Evolutionary conservation across 2,888 invertebrate genomes (phyloP), one percentile per base, ranked within the genome.

Genomic region (Cactoblastis cactorum): DNA sequence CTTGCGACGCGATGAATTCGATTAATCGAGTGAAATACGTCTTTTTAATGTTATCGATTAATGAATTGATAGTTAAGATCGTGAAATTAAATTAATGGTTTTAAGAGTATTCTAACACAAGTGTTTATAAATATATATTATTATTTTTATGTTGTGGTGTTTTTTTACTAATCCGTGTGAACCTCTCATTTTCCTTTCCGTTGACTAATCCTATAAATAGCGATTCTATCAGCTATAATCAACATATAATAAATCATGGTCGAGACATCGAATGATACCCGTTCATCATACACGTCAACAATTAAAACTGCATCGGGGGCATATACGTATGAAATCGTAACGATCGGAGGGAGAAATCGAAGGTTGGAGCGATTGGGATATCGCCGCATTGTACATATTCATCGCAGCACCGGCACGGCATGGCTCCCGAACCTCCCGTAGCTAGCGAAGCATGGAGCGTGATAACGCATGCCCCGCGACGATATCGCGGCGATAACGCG

Each of bases 51-150:
- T 83, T 85, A 78, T 86, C 81, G 82, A 83, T 83, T 84, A 77
- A 82, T 83, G 70, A 80, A 84, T 80, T 80, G 80, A 79, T 85
- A 83, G 84, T 79, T 87, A 87, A 86, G 88, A 84, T 81, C 83
- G 85, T 86, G 85, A 86, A 79, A 85, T 80, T 86, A 82, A 89
- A 86, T 87, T 87, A 85, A 89, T 88, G 83, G 85, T 81, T 87
- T 83, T 87, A 86, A 86, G 86, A 87, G 83, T 88, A 87, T 84
- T 90, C 88, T 89, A 88, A 89, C 87, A 85, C 84, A 87, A 89
- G 89, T 90, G 89, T 90, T 90, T 89, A 90, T 90, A 87, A 84
- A 90, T 89, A 90, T 90, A 90, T 90, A 88, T 89, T 88, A 89
- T 90, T 90, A 89, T 90, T 89, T 89, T 90, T 90, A 87, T 72